A percentile compares a stretch with the other conserved stretches of the same genome.
These are phyloP conservation scores for Aphelocoma californica DNA, from an alignment of 2,797 vertebrate genomes.

Conservation along the genomic window DNA sequence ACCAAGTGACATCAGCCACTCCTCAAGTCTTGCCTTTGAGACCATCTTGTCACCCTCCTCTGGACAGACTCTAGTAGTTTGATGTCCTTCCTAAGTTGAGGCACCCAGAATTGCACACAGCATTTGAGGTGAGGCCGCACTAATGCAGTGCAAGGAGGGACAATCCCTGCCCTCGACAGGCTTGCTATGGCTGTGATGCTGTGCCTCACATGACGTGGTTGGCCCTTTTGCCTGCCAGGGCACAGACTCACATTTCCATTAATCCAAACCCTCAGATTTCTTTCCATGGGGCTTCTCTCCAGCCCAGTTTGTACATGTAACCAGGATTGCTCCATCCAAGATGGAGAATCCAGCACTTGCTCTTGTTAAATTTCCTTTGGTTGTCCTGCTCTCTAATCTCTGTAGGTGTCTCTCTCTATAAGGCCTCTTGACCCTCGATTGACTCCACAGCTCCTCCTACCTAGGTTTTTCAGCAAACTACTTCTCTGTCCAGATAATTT, in stretches of 20 bases:
- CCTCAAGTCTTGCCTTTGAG: background rate
- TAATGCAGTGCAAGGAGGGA: background rate
- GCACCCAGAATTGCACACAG: background rate
- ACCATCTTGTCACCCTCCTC: background rate
- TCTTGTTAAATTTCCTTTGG: background rate
- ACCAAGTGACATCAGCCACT: background rate
- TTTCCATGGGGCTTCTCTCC: background rate
- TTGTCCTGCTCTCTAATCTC: background rate
- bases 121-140: background rate
- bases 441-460: background rate
- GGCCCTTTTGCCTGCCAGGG: background rate
- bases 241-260: background rate
- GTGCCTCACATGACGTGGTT: background rate
- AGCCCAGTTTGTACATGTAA: background rate
- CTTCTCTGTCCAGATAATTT: background rate
- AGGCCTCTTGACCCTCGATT: fast-evolving
- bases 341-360: background rate
- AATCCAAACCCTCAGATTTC: background rate
- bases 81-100: background rate
- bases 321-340: background rate
- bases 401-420: background rate
- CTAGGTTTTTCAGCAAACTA: background rate
- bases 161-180: fast-evolving
- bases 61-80: background rate
- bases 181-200: background rate